phyloP scores from a whole-genome alignment of 2,888 invertebrate species.

The Troides oblongomaculatus region DNA sequence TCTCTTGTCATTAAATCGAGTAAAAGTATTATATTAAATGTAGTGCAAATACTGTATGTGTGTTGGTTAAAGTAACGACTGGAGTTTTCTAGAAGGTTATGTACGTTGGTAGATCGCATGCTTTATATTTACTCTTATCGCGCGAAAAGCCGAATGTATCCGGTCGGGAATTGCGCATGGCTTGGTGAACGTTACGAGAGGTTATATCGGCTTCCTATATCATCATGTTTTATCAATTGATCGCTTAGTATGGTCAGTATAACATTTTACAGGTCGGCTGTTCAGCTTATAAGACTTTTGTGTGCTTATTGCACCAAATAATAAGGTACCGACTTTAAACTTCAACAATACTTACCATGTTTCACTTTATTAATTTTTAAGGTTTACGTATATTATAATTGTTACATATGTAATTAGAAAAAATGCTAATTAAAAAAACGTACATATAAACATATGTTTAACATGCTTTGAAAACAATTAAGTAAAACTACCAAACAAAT shows the following conservation, averaged over 20 bases:
- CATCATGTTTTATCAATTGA: background rate
- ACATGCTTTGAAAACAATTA: too few species aligned
- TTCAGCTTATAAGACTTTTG: background rate
- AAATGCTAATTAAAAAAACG: too few species aligned
- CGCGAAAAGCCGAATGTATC: slow-evolving; percentile 14
- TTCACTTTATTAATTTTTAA: too few species aligned
- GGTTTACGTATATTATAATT: too few species aligned
- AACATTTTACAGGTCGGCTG: background rate
- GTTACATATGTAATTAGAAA: too few species aligned
- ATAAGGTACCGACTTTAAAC: too few species aligned
- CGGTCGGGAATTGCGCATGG: slow-evolving; percentile 16
- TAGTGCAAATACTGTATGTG: background rate
- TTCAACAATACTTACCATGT: too few species aligned
- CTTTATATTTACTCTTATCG: slow-evolving; percentile 12
- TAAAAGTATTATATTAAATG: background rate
- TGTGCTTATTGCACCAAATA: too few species aligned
- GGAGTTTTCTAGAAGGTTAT: background rate
- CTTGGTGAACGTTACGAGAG: slow-evolving; percentile 5
- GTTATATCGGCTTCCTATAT: background rate
- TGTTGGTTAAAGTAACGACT: background rate
- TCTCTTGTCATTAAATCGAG: too few species aligned
- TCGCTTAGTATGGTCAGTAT: background rate
- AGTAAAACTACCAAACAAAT: too few species aligned
- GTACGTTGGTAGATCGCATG: background rate
- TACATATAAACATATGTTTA: too few species aligned